A percentile compares a stretch with the other conserved stretches of the same genome.
phyloP scores from a whole-genome alignment of 2,113 vertebrate genomes.

The Tinamus guttatus region DNA sequence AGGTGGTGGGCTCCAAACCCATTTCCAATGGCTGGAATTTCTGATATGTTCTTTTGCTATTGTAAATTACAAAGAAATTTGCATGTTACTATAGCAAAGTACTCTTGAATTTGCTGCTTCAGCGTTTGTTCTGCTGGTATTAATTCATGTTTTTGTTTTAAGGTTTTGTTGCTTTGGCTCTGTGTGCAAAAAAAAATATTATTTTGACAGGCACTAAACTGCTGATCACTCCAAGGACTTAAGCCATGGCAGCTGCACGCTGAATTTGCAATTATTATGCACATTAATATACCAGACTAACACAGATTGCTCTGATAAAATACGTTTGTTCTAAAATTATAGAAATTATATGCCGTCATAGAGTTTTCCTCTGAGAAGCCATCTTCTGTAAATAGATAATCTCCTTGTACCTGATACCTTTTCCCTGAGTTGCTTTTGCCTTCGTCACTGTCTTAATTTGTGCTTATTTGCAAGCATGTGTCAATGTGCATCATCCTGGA shows the following conservation, averaged over 20 bases:
- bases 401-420: background rate
- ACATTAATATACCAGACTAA: conserved; percentile 61
- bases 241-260: background rate
- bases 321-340: background rate
- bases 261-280: background rate
- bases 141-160: background rate
- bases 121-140: conserved; percentile 2
- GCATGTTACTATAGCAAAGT: background rate
- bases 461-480: background rate
- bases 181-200: background rate
- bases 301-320: conserved; percentile 63
- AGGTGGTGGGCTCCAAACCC: conserved; percentile 26
- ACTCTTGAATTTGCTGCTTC: background rate
- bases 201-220: background rate
- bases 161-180: background rate
- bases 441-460: background rate
- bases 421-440: background rate
- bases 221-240: background rate
- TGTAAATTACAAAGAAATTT: background rate
- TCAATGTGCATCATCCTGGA: background rate
- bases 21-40: conserved; percentile 27
- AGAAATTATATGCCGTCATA: background rate
- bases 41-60: background rate
- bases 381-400: background rate
- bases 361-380: background rate